Evolutionary conservation across 1,140 invertebrate genomes (phyloP), one percentile per base, ranked within the genome.

Genomic region (Helicoverpa armigera): DNA sequence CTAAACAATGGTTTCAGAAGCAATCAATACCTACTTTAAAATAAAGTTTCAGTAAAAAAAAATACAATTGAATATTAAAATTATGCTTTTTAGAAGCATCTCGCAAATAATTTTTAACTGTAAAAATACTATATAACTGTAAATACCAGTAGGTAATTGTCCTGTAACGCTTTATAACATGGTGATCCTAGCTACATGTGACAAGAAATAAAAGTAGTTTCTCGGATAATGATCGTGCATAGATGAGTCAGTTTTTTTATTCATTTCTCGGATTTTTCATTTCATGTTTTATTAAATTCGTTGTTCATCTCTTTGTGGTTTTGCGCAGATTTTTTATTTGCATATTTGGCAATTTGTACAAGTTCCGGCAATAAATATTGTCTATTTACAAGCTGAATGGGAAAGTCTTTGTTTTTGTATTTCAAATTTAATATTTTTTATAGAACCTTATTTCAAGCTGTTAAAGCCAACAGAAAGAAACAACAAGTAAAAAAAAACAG

Each of bases 141-240:
- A 2, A 0, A 35, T 5, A 35, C 3, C 35, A 35, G 3, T n/a
- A n/a, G n/a, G n/a, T 35, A 7, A 65, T n/a, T 53, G 12, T 63
- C 75, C 50, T 16, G 23, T 48, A 2, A 2, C 11, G 48, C n/a
- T 16, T 5, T 43, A 31, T 35, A 2, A n/a, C 16, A 50, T 69
- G 67, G 56, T 56, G 9, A 43, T 65, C 53, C 63, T 72, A 83
- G 58, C 13, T 65, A 76, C 89, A 88, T 90, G 87, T 88, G 87
- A 90, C 88, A 89, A 89, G 87, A 89, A 88, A 91, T 88, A 92
- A 89, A 89, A 88, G 86, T 89, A 81, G 83, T 75, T 77, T 84
- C 83, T 79, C 54, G 82, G 81, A 91, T 88, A 89, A 88, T 90
- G 86, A 92, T 88, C 85, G 81, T 80, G 82, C 63, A 76, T 63